Conservation (phyloP, 2,797 vertebrate species). For the Onychomys torridus region DNA sequence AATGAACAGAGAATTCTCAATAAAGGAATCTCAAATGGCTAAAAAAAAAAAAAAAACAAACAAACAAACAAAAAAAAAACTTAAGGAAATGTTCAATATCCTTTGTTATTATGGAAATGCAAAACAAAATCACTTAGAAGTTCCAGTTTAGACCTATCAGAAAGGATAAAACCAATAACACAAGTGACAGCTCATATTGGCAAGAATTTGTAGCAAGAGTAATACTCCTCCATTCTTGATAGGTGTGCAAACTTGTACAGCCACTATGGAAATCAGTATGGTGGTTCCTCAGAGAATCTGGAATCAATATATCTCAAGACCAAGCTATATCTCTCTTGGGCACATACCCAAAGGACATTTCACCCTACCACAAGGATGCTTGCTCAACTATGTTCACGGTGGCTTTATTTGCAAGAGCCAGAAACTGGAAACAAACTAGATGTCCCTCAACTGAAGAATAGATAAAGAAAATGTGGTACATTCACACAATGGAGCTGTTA, state of each 20-base stretch:
- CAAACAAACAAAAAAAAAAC: no score
- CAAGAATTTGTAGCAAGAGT: background rate
- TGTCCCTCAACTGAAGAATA: background rate
- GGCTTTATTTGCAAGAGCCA: background rate
- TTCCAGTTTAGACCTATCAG: background rate
- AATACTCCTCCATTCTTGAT: background rate
- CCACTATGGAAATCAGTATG: background rate
- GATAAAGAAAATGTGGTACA: background rate
- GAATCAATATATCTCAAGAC: background rate
- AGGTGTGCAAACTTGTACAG: background rate
- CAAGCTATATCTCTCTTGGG: background rate
- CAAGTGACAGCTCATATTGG: background rate
- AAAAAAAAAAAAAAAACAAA: no score
- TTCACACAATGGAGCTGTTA: background rate
- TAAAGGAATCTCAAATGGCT: background rate
- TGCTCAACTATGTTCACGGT: background rate
- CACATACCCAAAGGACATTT: background rate
- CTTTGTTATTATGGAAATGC: background rate
- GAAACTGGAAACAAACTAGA: background rate
- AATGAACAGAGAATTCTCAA: background rate
- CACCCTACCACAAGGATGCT: background rate
- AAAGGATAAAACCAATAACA: background rate
- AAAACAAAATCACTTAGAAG: background rate
- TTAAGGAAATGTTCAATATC: background rate
- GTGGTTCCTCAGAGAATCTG: background rate